phyloP scores from a whole-genome alignment of 2,797 vertebrate genomes.

The Anolis apletophallus region DNA sequence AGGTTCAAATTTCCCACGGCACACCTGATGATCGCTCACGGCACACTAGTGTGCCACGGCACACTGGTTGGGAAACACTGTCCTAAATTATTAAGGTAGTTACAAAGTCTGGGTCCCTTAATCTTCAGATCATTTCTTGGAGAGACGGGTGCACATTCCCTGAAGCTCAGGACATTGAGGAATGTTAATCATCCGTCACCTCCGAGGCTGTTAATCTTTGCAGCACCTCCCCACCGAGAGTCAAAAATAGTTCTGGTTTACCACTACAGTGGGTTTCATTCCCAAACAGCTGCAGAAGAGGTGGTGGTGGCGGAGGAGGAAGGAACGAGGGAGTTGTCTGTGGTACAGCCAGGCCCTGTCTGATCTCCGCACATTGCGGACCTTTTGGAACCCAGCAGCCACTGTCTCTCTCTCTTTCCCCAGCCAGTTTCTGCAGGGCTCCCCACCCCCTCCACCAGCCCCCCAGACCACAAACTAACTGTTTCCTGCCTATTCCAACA shows the following conservation, averaged over 20 bases:
- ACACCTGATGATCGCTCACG: no score
- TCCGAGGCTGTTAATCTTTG: constrained; percentile 2
- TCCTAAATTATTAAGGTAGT: neutral
- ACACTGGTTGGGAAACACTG: no score
- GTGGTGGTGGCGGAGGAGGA: neutral
- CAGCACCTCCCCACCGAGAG: neutral
- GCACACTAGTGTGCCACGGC: no score
- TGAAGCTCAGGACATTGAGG: neutral
- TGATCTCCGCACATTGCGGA: neutral
- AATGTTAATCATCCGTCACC: constrained; percentile 11
- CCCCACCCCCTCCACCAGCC: neutral
- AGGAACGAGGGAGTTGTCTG: no score
- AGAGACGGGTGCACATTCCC: neutral
- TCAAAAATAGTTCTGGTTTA: constrained; percentile 14
- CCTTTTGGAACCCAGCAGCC: neutral
- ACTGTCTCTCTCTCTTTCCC: neutral
- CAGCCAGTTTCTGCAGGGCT: constrained; percentile 16
- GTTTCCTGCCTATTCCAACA: constrained; percentile 30
- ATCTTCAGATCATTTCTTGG: neutral
- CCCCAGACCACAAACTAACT: constrained; percentile 33
- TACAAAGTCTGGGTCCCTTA: neutral
- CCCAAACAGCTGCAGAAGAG: constrained; percentile 9
- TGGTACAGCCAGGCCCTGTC: neutral
- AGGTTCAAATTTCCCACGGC: no score
- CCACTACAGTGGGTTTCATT: neutral